Conservation (phyloP, 2,113 vertebrate genomes). For the Aplodontia rufa region DNA sequence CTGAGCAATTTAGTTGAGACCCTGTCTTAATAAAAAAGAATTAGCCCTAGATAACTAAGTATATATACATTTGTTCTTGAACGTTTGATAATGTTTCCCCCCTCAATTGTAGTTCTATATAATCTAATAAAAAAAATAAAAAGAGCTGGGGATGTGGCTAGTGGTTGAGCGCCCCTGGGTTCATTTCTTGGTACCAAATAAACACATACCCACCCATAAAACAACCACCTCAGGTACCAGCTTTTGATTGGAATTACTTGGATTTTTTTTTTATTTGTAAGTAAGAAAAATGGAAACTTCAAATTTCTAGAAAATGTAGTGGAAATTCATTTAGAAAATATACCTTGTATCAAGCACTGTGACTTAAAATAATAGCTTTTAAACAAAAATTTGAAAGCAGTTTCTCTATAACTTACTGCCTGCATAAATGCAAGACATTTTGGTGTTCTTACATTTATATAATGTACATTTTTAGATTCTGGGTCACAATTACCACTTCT, state of each 20-base stretch:
- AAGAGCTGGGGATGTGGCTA: too few relatives aligned
- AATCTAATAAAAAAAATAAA: too few relatives aligned
- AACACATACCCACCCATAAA: too few relatives aligned
- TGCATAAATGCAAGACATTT: background rate
- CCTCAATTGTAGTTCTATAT: too few relatives aligned
- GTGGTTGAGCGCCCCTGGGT: too few relatives aligned
- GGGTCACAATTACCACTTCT: background rate
- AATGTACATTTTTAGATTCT: conserved; percentile 36
- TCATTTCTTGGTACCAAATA: too few relatives aligned
- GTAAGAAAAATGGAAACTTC: background rate
- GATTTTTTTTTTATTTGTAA: background rate
- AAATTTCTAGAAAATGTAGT: conserved; percentile 38
- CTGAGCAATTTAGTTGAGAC: too few relatives aligned
- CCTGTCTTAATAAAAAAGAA: too few relatives aligned
- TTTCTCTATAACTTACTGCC: background rate
- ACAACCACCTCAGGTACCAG: too few relatives aligned
- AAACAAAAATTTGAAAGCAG: conserved; percentile 23
- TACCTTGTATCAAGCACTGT: background rate
- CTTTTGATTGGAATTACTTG: conserved; percentile 36
- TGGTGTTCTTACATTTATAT: background rate
- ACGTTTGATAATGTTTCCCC: too few relatives aligned
- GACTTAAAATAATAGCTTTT: conserved; percentile 13
- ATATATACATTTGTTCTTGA: too few relatives aligned
- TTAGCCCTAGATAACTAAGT: too few relatives aligned
- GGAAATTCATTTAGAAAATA: conserved; percentile 13